phyloP scores from a whole-genome alignment of 2,797 vertebrate genomes.

The Cyprinella venusta region DNA sequence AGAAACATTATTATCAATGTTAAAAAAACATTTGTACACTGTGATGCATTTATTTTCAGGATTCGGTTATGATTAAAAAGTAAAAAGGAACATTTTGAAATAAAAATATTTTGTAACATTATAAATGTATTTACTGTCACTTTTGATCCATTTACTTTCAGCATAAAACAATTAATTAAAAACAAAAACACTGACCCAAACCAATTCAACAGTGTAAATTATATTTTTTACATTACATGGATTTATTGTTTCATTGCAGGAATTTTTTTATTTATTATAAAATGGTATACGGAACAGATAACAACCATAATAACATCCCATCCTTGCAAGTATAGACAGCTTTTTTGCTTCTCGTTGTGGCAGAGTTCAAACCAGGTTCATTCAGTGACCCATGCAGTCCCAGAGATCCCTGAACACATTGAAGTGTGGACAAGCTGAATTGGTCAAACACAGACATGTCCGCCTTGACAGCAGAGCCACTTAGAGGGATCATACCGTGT shows the following conservation, averaged over 20 bases:
- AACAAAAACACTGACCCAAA: background rate
- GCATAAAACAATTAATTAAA: background rate
- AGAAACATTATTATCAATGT: background rate
- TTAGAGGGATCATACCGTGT: conserved; percentile 5
- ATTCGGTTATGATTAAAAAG: background rate
- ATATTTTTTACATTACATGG: background rate
- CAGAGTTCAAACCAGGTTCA: conserved; percentile 1
- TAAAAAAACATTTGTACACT: background rate
- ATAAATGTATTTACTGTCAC: background rate
- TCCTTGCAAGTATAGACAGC: background rate
- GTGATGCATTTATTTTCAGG: background rate
- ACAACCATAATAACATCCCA: background rate
- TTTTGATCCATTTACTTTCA: background rate
- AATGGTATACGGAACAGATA: background rate
- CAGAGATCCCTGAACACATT: conserved; percentile 12
- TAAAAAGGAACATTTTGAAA: background rate
- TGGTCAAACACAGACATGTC: conserved; percentile 1
- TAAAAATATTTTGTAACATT: background rate
- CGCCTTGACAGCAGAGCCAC: conserved; percentile 1
- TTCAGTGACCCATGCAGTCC: conserved; percentile 1
- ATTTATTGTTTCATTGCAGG: background rate
- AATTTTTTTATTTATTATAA: background rate
- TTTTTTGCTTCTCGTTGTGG: background rate
- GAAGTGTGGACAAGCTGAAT: conserved; percentile 20
- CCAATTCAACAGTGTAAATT: background rate